Percentiles rank a stretch among this genome's conserved stretches.
phyloP scores from a whole-genome alignment of 2,797 vertebrate genomes.

The Hypotaenidia okinawae region DNA sequence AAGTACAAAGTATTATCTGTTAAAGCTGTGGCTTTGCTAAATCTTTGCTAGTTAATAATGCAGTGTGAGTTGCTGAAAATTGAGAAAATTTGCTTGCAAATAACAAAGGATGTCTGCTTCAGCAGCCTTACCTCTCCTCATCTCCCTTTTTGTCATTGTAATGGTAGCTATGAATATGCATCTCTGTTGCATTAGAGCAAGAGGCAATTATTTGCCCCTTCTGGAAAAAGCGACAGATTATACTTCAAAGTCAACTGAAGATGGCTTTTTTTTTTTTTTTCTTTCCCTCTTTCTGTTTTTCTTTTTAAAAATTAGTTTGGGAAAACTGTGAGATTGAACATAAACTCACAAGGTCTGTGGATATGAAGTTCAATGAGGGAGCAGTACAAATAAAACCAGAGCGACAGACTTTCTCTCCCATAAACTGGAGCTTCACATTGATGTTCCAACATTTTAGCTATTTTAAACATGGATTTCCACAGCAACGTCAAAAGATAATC shows the following conservation, averaged over 20 bases:
- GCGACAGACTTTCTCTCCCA: not conserved
- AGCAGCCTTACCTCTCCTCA: not conserved
- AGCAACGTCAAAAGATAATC: not conserved
- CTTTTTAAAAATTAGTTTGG: not conserved
- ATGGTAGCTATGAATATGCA: not conserved
- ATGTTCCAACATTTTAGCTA: not conserved
- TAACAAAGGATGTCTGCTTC: not conserved
- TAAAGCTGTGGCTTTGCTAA: not conserved
- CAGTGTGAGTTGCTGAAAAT: conserved; percentile 25
- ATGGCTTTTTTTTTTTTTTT: not conserved
- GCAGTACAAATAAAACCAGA: not conserved
- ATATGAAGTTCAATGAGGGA: not conserved
- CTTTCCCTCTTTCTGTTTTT: not conserved
- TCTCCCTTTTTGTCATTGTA: not conserved
- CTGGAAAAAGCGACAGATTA: not conserved
- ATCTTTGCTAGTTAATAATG: conserved; percentile 13
- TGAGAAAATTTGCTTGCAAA: conserved; percentile 16
- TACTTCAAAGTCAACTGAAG: not conserved
- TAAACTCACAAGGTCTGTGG: not conserved
- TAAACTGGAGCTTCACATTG: not conserved
- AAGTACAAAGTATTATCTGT: not conserved
- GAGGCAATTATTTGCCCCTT: not conserved
- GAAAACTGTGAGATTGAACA: not conserved
- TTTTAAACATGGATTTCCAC: not conserved
- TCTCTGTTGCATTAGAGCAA: not conserved